Evolutionary conservation across 2,888 invertebrate genomes (phyloP).

Genomic region (Auanema sp.): DNA sequence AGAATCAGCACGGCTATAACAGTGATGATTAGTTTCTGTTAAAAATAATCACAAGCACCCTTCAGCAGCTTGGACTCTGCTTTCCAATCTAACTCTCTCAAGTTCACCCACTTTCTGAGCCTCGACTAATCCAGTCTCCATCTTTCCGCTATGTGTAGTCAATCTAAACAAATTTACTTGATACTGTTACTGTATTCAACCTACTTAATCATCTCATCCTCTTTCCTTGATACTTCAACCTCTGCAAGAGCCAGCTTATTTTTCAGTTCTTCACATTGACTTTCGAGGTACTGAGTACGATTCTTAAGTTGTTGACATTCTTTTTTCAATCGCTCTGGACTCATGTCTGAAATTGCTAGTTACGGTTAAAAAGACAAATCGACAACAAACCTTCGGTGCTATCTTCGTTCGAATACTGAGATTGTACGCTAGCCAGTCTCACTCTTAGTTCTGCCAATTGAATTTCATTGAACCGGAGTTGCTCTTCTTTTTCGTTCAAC

Average conservation of each 20-base stretch:
- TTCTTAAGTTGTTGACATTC: conserved; percentile 45
- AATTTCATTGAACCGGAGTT: conserved; percentile 15
- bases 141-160: conserved; percentile 23
- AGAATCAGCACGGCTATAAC: conserved; percentile 19
- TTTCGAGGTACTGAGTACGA: conserved; percentile 38
- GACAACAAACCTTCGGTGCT: conserved; percentile 13
- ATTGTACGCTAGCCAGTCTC: conserved; percentile 25
- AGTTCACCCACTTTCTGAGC: conserved; percentile 27
- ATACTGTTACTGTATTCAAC: background rate
- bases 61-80: conserved; percentile 24
- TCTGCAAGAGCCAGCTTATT: conserved; percentile 27
- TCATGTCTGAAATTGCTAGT: conserved; percentile 24
- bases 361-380: background rate
- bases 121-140: conserved; percentile 40
- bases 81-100: conserved; percentile 29
- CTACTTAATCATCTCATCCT: conserved; percentile 25
- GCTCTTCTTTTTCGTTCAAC: conserved; percentile 34
- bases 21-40: background rate
- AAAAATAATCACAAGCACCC: background rate
- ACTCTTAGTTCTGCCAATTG: conserved; percentile 28
- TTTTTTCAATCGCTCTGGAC: conserved; percentile 40
- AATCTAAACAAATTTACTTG: conserved; percentile 8
- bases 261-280: conserved; percentile 38
- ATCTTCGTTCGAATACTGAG: conserved; percentile 19
- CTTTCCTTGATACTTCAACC: conserved; percentile 24